These are phyloP conservation scores for Xanthostigma xanthostigma DNA, from an alignment of 2,888 invertebrate species.

Conservation along the genomic window DNA sequence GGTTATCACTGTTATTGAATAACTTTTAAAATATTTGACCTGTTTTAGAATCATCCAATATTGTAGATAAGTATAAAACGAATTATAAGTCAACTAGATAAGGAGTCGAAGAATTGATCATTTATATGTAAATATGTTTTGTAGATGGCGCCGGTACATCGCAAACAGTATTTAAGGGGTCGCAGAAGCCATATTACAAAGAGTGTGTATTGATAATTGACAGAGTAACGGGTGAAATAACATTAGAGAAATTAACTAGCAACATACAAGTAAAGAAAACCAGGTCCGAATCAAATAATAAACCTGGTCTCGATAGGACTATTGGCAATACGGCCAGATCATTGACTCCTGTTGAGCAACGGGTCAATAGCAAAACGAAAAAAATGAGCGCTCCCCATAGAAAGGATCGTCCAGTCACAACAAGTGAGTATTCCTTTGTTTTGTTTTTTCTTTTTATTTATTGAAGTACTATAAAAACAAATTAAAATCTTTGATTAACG, in stretches of 20 bases:
- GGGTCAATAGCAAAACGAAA: too few relatives aligned
- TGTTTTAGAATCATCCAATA: neutral
- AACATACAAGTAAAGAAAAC: constrained; percentile 91
- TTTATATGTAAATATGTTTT: constrained; percentile 10
- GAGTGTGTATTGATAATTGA: constrained; percentile 94
- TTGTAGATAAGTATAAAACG: too few relatives aligned
- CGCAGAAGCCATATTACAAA: constrained; percentile 78
- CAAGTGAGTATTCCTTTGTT: too few relatives aligned
- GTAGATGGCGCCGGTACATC: constrained; percentile 78
- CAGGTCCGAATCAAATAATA: constrained; percentile 37
- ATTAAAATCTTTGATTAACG: too few relatives aligned
- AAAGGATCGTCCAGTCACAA: too few relatives aligned
- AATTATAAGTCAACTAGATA: too few relatives aligned
- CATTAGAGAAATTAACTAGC: constrained; percentile 78
- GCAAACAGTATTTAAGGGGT: constrained; percentile 90
- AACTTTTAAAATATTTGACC: neutral
- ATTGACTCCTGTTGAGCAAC: too few relatives aligned
- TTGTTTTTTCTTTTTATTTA: too few relatives aligned
- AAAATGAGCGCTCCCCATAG: too few relatives aligned
- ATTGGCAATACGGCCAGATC: too few relatives aligned
- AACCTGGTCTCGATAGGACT: too few relatives aligned
- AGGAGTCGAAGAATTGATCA: neutral
- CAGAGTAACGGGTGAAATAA: constrained; percentile 82
- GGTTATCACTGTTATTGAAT: neutral
- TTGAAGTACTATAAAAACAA: too few relatives aligned